Conservation (phyloP, 2,797 vertebrate species). For the Tangara arthus region DNA sequence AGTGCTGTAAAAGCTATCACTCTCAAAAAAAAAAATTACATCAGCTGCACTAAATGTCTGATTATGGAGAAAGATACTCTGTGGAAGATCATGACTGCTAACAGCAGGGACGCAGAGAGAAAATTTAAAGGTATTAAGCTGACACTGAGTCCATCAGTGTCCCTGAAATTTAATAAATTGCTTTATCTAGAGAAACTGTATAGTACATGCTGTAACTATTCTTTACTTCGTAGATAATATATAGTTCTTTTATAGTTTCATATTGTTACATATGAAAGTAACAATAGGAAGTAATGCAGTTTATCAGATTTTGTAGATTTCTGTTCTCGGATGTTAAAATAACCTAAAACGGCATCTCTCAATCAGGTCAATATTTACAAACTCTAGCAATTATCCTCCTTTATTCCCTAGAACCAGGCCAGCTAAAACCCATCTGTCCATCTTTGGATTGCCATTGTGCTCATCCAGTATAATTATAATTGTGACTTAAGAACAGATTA, state of each 20-base stretch:
- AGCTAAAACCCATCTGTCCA: slow-evolving; percentile 51
- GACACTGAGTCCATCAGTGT: background rate
- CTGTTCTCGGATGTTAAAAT: background rate
- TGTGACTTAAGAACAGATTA: slow-evolving; percentile 57
- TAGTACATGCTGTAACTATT: background rate
- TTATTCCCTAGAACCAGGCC: slow-evolving; percentile 18
- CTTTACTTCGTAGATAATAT: background rate
- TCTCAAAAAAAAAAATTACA: background rate
- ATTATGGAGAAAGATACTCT: background rate
- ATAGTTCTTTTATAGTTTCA: no score
- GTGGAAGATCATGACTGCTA: background rate
- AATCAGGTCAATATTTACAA: slow-evolving; percentile 40
- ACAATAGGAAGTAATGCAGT: background rate
- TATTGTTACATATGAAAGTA: background rate
- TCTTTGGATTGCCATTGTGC: slow-evolving; percentile 22
- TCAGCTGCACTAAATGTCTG: background rate
- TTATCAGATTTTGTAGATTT: background rate
- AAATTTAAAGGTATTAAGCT: background rate
- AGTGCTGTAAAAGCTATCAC: background rate
- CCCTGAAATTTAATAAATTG: background rate
- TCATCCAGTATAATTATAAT: slow-evolving; percentile 62
- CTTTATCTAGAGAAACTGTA: background rate
- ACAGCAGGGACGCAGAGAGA: background rate
- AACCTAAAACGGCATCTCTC: background rate
- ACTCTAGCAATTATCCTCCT: slow-evolving; percentile 46